These are phyloP conservation scores for Polypedilum vanderplanki DNA, from an alignment of 1,140 invertebrate species.

Conservation along the genomic window DNA sequence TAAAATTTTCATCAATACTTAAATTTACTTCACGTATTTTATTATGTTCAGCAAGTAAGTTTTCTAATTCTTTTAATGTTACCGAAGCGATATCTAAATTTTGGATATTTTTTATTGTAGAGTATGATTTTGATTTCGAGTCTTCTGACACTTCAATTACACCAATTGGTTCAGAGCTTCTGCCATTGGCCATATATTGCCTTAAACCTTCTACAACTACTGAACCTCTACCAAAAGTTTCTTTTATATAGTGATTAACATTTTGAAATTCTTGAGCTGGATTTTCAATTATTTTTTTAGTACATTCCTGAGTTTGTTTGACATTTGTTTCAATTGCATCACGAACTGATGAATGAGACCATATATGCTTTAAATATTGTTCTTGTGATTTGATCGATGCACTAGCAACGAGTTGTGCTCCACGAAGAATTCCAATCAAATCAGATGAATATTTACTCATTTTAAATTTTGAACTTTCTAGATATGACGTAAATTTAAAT, in stretches of 20 bases:
- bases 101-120: conserved; percentile 27
- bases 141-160: neutral
- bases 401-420: conserved; percentile 52
- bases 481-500: neutral
- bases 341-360: conserved; percentile 56
- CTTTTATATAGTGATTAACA: conserved; percentile 35
- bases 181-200: conserved; percentile 28
- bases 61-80: conserved; percentile 40
- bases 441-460: conserved; percentile 42
- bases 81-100: conserved; percentile 42
- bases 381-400: conserved; percentile 52
- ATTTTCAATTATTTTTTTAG: conserved; percentile 39
- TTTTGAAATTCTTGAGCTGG: conserved; percentile 36
- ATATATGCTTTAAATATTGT: conserved; percentile 48
- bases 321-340: conserved; percentile 45
- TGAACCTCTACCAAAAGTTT: conserved; percentile 38
- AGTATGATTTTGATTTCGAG: conserved; percentile 22
- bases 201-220: conserved; percentile 38
- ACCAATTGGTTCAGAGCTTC: neutral
- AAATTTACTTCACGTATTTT: conserved; percentile 38
- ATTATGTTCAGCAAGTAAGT: conserved; percentile 39
- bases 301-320: conserved; percentile 34
- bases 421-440: conserved; percentile 52
- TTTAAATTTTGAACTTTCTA: neutral
- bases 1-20: conserved; percentile 32